Conservation (phyloP, 2,113 vertebrate genomes). For the Strix aluco region DNA sequence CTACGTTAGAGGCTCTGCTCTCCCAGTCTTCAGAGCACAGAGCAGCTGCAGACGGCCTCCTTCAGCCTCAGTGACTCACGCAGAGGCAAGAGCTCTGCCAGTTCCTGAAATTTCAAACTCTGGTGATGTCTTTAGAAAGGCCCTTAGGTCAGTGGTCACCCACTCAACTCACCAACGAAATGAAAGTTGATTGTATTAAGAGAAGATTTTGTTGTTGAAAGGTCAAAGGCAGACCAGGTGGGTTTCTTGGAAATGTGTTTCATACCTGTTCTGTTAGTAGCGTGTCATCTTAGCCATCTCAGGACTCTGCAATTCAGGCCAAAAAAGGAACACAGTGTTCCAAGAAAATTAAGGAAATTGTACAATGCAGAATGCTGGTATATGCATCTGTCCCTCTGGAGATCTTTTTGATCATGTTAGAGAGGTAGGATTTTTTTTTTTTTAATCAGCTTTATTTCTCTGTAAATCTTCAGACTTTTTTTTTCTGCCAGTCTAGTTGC, state of each 20-base stretch:
- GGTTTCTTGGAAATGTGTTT: constrained; percentile 1
- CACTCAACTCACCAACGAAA: neutral
- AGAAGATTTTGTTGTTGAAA: neutral
- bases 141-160: neutral
- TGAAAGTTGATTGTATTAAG: neutral
- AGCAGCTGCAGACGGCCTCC: neutral
- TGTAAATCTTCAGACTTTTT: neutral
- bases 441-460: constrained; percentile 6
- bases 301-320: neutral
- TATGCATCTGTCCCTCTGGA: neutral
- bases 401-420: neutral
- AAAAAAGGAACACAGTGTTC: neutral
- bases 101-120: neutral
- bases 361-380: neutral
- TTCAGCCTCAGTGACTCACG: neutral
- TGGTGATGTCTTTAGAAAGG: neutral
- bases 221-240: neutral
- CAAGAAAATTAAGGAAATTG: neutral
- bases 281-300: neutral
- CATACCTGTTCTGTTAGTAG: neutral
- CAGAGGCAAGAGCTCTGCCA: neutral
- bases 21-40: neutral
- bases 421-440: neutral
- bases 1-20: neutral
- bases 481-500: neutral